These are phyloP conservation scores for Pachyramphus minor DNA, from an alignment of 2,113 vertebrate genomes.

Conservation along the genomic window DNA sequence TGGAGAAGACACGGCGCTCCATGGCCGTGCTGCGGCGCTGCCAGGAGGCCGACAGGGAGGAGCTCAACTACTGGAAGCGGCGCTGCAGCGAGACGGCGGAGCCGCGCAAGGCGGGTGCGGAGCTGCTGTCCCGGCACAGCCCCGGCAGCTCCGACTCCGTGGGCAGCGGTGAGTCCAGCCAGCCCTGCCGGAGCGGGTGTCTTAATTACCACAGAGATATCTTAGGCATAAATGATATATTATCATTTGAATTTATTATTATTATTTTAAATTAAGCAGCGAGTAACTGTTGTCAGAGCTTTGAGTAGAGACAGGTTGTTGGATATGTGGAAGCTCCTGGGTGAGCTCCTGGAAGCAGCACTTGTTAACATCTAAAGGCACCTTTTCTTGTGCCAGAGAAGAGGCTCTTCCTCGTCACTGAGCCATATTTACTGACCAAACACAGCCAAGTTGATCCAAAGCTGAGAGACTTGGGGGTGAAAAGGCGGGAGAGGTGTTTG, in stretches of 20 bases:
- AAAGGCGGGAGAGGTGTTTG: neutral
- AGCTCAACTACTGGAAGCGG: conserved; percentile 94
- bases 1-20: conserved; percentile 94
- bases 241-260: too few relatives aligned
- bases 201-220: neutral
- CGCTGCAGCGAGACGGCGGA: conserved; percentile 89
- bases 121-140: conserved; percentile 85
- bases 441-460: neutral
- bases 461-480: neutral
- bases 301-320: neutral
- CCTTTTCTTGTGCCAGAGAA: neutral
- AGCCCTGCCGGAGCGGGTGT: neutral
- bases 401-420: neutral
- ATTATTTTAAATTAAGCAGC: too few relatives aligned
- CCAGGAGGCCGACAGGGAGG: conserved; percentile 93
- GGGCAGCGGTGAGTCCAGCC: conserved; percentile 72
- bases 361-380: neutral
- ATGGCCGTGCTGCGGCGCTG: conserved; percentile 93
- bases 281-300: neutral
- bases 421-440: neutral
- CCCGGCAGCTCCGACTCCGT: conserved; percentile 82
- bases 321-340: fast-evolving
- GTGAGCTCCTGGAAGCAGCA: neutral
- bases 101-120: conserved; percentile 79
- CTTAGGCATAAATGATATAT: neutral